Base-by-base conservation (phyloP, 1,140 invertebrate species). In the Euura saliciscinereae region DNA sequence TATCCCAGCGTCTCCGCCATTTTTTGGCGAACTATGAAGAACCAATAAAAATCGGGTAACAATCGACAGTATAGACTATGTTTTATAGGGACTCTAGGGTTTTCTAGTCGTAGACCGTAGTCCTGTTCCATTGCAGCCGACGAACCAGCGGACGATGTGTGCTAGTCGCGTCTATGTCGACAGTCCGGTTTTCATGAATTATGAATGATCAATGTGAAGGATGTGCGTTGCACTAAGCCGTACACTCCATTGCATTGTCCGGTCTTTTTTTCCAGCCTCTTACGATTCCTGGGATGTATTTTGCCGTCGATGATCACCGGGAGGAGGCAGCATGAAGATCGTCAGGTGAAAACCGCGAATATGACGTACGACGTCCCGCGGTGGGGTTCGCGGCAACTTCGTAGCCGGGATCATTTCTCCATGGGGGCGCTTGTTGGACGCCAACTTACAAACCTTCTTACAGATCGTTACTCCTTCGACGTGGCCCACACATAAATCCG, bases 401-500 rank as follows among this genome's bases (percentile, higher is more conserved):
- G 8, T 11, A 59, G 51, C 10, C 51, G 51, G 3, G 51, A n/a
- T 11, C 13, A 11, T 11, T 59, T 70, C 84, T 74, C 85, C 77
- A 77, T 84, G 78, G 85, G 28, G 85, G 84, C 78, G 82, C 84
- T 82, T 78, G 80, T 83, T 85, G 80, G 82, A 78, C 83, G 81
- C 81, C 83, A 86, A 84, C 83, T 85, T 84, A 85, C 83, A 85
- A 85, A 87, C 84, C 83, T 85, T 84, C 85, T 86, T 86, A 86
- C 84, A 86, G 84, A 86, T 87, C 83, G 85, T 87, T 86, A 87
- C 82, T 85, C 80, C 81, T 82, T 74, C 78, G 78, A 81, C 80
- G 78, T 75, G 78, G 82, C 82, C 84, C 83, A 85, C 81, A 83
- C 84, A 84, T 86, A 84, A 51, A 70, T 71, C 42, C 13, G 70